These are phyloP conservation scores for Drosophila albomicans DNA, from an alignment of 1,140 invertebrate genomes.

Conservation along the genomic window DNA sequence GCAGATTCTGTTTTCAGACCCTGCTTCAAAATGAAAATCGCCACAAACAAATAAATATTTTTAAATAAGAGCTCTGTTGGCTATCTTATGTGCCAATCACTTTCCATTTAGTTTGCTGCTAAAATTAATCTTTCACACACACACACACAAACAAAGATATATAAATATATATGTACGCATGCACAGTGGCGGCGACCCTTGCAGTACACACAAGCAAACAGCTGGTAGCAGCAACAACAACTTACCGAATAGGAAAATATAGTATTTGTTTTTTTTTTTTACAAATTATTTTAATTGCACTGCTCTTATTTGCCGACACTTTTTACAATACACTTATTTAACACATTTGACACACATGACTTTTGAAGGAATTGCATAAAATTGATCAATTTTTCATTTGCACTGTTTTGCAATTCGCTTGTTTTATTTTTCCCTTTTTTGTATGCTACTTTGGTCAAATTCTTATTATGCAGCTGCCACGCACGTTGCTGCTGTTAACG, in stretches of 20 bases:
- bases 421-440: neutral
- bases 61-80: slow-evolving; percentile 27
- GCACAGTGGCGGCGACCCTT: slow-evolving; percentile 36
- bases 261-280: slow-evolving; percentile 46
- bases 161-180: slow-evolving; percentile 5
- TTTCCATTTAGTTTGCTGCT: slow-evolving; percentile 70
- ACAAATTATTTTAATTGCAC: slow-evolving; percentile 32
- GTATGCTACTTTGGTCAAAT: neutral
- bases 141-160: slow-evolving; percentile 9
- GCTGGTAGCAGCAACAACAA: slow-evolving; percentile 63
- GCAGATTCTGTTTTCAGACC: slow-evolving; percentile 45
- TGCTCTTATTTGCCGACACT: slow-evolving; percentile 24
- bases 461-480: slow-evolving; percentile 9
- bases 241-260: slow-evolving; percentile 73
- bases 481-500: slow-evolving; percentile 11
- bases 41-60: slow-evolving; percentile 27
- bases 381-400: neutral
- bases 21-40: slow-evolving; percentile 23
- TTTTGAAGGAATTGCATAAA: slow-evolving; percentile 12
- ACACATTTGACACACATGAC: slow-evolving; percentile 21
- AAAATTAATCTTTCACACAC: slow-evolving; percentile 62
- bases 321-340: slow-evolving; percentile 23
- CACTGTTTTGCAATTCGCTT: slow-evolving; percentile 18
- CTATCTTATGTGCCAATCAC: slow-evolving; percentile 52
- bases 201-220: slow-evolving; percentile 66